A percentile compares a stretch with the other conserved stretches of the same genome.
These are phyloP conservation scores for Passer domesticus DNA, from an alignment of 2,113 vertebrate species.

Conservation along the genomic window DNA sequence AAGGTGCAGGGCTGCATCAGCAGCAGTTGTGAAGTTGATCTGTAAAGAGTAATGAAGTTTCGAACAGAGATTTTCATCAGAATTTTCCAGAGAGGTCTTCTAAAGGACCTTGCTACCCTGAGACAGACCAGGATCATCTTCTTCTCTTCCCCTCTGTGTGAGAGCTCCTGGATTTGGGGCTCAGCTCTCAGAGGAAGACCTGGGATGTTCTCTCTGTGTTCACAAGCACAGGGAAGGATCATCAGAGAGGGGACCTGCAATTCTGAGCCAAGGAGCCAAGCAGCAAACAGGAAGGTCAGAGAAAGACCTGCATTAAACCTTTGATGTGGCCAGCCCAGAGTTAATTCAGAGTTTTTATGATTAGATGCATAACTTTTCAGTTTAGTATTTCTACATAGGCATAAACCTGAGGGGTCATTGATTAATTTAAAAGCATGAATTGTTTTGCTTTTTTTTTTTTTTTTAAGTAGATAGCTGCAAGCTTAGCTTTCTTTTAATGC, in stretches of 20 bases:
- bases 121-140: not conserved
- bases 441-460: not conserved
- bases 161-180: not conserved
- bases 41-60: not conserved
- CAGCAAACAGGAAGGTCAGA: not conserved
- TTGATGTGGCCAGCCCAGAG: not conserved
- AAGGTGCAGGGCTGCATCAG: not conserved
- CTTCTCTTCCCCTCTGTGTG: not conserved
- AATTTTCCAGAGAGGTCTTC: not conserved
- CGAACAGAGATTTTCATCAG: not conserved
- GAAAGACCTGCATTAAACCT: not conserved
- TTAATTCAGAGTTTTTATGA: not conserved
- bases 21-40: not conserved
- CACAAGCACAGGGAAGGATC: not conserved
- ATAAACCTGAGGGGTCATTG: not conserved
- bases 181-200: not conserved
- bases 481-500: constrained; percentile 30
- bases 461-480: not conserved
- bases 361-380: not conserved
- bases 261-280: not conserved
- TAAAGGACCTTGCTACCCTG: not conserved
- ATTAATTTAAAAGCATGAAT: not conserved
- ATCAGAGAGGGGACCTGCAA: not conserved
- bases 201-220: not conserved
- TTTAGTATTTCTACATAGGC: not conserved